phyloP scores from a whole-genome alignment of 2,797 vertebrate genomes.

The Chelmon rostratus region DNA sequence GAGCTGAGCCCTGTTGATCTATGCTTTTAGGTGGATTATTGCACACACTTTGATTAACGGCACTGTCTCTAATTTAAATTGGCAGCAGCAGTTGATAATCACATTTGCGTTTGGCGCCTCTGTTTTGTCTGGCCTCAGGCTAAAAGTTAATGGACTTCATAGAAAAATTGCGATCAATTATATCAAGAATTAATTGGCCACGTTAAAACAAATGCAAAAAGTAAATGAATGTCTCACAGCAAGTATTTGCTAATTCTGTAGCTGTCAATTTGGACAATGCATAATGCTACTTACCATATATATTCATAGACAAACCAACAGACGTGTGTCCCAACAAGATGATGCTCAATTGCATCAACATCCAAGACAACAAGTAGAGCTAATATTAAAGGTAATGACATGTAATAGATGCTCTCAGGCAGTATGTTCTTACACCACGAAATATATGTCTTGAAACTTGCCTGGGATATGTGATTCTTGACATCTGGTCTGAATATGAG shows the following conservation, averaged over 20 bases:
- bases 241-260: constrained; percentile 45
- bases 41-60: constrained; percentile 73
- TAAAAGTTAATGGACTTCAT: constrained; percentile 81
- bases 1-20: constrained; percentile 46
- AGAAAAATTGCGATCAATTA: constrained; percentile 79
- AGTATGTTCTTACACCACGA: not conserved
- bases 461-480: not conserved
- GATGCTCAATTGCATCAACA: not conserved
- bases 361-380: not conserved
- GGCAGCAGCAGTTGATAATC: constrained; percentile 78
- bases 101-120: constrained; percentile 59
- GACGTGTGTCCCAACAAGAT: not conserved
- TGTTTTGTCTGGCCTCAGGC: constrained; percentile 71
- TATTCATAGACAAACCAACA: constrained; percentile 19
- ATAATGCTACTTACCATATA: constrained; percentile 3
- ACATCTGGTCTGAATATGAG: not conserved
- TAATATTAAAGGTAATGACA: not conserved
- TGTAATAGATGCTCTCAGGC: not conserved
- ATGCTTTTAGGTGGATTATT: constrained; percentile 57
- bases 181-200: constrained; percentile 79
- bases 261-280: constrained; percentile 33
- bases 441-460: not conserved
- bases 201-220: constrained; percentile 74
- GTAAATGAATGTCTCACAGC: constrained; percentile 69
- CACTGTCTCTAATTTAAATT: constrained; percentile 72